Base-by-base conservation (phyloP, 2,888 invertebrate species). In the Pyrrhosoma nymphula region DNA sequence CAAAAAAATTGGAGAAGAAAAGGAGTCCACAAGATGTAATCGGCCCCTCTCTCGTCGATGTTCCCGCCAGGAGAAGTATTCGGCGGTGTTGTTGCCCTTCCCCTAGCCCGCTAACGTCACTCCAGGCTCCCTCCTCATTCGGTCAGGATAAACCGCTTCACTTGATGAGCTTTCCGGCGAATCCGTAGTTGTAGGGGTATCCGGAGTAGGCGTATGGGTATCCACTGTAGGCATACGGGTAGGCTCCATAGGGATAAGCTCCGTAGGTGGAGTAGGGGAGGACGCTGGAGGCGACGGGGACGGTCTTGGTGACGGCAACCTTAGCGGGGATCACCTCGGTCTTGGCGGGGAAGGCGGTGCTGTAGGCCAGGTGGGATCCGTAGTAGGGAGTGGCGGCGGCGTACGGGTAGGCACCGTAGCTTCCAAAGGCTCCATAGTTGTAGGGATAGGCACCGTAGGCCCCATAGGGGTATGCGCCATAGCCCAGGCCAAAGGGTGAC, bases 101-200 rank as follows among this genome's bases (percentile, higher is more conserved):
- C n/a, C 63, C 93, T 35, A 75, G 93, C 39, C 18, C 23, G n/a
- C 35, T 47, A 47, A 47, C 47, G 2, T 47, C 47, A 60, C 56
- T 91, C 23, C 35, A 10, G 63, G 39, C 30, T 20, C 91, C 35
- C 88, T 88, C 23, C 88, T 18, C 10, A 12, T 10, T 69, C n/a
- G n/a, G 23, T 69, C 69, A 20, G 35, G 82, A 30, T 14, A 30
- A 82, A 8, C 89, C 89, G 56, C 69, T 93, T 93, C 69, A 93
- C 93, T 93, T 93, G 93, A 93, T 93, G 93, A 69, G 30, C 93
- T 93, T 93, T 35, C 63, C 93, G 60, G 93, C 93, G 82, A 82
- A 82, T 82, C 82, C 82, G 88, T 88, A 88, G 91, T 60, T 47
- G 63, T 63, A 69, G 47, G 93, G 93, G 69, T 69, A 69, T 63